Evolutionary conservation across 2,888 invertebrate genomes (phyloP), one percentile per base, ranked within the genome.

Genomic region (Tryphoninae sp.): DNA sequence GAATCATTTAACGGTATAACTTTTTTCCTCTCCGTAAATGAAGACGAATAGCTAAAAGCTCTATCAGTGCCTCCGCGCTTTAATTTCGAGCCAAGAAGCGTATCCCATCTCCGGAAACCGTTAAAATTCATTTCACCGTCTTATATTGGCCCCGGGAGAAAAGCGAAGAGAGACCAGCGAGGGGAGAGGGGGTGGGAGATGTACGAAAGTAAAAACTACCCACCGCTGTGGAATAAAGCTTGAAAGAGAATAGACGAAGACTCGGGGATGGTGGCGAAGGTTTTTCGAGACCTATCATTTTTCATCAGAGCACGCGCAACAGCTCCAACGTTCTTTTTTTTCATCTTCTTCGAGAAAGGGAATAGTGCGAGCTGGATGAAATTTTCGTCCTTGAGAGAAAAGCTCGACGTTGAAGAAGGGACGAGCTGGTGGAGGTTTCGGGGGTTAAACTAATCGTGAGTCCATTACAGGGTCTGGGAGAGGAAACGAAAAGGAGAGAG

Each of bases 121-220:
- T 71, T 65, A 77, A 71, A 80, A 80, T 80, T 80, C 58, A 80
- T 65, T 67, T 71, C 69, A 45, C 69, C 64, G 71, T 51, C 23
- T 76, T 76, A 80, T 80, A 80, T 80, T 75, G 59, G 51, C 59
- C 71, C 65, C 80, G 11, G 13, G 79, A 69, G 75, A 59, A 65
- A 69, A 75, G 26, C 55, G 64, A 33, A 49, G 58, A 42, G 45
- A 23, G 23, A 33, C 33, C 33, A 33, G 33, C 33, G 6, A 6
- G 26, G 3, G 2, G 26, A 3, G 33, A 6, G 33, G 33, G 33
- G 3, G 33, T 6, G 49, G 53, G 61, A 49, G 59, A 59, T 42
- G 26, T 53, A 67, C 42, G 19, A 22, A 23, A 45, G 45, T 79
- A 53, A 33, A 58, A 51, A 45, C 55, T 23, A 9, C 8, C 51